Base-by-base conservation (phyloP, 1,140 invertebrate species). In the Venturia canescens region DNA sequence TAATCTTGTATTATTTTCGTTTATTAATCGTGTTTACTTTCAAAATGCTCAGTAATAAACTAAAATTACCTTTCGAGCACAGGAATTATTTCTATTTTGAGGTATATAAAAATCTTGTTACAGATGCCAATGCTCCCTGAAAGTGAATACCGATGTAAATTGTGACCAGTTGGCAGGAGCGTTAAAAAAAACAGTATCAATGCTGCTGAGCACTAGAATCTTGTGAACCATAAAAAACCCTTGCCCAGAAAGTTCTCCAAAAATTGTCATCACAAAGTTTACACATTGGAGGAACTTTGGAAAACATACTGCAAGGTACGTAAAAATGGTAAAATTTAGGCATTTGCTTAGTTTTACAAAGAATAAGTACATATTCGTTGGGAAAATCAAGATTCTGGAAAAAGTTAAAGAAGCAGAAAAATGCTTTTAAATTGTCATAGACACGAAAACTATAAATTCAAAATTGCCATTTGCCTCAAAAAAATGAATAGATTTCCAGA, bases 161-260 rank as follows among this genome's bases (percentile, higher is more conserved):
- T 80, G 31, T 80, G 79, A 80, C 80, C 34, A 38, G 57, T 18
- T 16, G 18, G 21, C 63, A 48, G 74, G 80, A 78, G 38, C 13
- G 78, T 21, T 53, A 27, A 21, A 80, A 72, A 72, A 72, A 75
- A 44, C 26, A 31, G n/a, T 21, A 29, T 18, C 50, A 76, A 27
- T 44, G 60, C 63, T 71, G 34, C 23, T 34, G 21, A 60, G 27
- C 21, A 75, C 26, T 26, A 5, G 13, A 75, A 23, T 75, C 15
- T 50, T 75, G 15, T 21, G 53, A 75, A 3, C 16, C 18, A 31
- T 75, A 1, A 53, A 0, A 11, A 27, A 53, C 50, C 15, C 6
- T 53, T 75, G 16, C 7, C 31, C 3, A 7, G 3, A 29, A 53
- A 26, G 3, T 29, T 75, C 3, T 13, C 48, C n/a, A 16, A n/a